phyloP scores from a whole-genome alignment of 2,113 vertebrate species.

The Anhinga anhinga region DNA sequence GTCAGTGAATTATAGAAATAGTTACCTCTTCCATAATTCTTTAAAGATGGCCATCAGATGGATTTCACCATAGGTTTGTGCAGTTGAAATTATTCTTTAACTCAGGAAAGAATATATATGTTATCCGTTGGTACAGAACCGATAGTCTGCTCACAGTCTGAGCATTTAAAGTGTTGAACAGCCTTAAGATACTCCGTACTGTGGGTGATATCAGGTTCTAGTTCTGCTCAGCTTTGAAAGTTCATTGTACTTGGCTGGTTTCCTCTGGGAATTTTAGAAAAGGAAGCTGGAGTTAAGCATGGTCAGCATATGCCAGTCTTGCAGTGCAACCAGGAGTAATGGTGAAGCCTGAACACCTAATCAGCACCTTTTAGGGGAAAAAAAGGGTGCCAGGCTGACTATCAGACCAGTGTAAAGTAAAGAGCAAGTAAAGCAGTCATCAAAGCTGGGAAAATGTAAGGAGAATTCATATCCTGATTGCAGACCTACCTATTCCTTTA shows the following conservation, averaged over 20 bases:
- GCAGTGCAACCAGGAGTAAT: neutral
- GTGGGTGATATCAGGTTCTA: neutral
- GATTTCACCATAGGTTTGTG: neutral
- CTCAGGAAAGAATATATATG: neutral
- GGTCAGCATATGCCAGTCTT: neutral
- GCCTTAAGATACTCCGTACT: neutral
- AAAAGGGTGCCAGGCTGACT: neutral
- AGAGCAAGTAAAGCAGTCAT: neutral
- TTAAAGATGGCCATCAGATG: constrained; percentile 71
- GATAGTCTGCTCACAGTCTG: neutral
- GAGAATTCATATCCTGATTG: neutral
- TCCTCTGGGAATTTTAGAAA: neutral
- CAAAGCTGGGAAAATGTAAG: neutral
- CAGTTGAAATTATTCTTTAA: neutral
- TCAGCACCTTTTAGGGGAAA: neutral
- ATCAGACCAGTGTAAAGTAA: neutral
- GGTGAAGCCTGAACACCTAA: neutral
- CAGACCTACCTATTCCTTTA: neutral
- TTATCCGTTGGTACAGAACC: neutral
- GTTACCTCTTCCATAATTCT: constrained; percentile 69
- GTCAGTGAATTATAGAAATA: constrained; percentile 73
- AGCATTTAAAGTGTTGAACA: neutral
- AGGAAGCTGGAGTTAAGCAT: neutral
- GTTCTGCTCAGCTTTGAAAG: neutral
- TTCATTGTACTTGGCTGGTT: neutral